Percentiles rank a stretch among this genome's conserved stretches.
Conservation (phyloP, 2,888 invertebrate genomes). For the Eupithecia abbreviata region DNA sequence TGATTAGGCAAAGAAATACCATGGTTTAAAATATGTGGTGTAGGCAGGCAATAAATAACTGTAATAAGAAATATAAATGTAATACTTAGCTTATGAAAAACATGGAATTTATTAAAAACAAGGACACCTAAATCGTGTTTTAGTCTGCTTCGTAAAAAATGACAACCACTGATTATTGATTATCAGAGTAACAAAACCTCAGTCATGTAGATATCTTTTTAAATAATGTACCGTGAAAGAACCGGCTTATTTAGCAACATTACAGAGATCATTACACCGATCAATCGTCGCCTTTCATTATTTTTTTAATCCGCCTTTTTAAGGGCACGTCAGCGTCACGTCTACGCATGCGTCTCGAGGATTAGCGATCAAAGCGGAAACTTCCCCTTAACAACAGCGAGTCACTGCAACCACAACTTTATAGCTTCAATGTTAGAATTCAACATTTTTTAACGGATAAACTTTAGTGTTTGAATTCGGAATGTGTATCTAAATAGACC, state of each 20-base stretch:
- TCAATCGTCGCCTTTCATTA: conserved; percentile 59
- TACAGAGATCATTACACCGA: conserved; percentile 54
- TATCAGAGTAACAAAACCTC: neutral
- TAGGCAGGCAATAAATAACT: no score
- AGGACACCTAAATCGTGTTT: neutral
- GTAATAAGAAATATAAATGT: neutral
- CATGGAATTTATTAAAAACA: neutral
- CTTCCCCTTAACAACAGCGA: conserved; percentile 65
- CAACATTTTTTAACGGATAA: conserved; percentile 38
- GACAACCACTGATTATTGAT: neutral
- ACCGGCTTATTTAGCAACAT: conserved; percentile 25
- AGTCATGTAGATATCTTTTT: conserved; percentile 3
- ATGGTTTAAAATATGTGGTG: neutral
- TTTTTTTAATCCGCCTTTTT: conserved; percentile 68
- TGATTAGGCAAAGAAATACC: neutral
- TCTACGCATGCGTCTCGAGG: conserved; percentile 69
- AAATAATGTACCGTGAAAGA: conserved; percentile 5
- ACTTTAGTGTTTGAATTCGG: conserved; percentile 44
- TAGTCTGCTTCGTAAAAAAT: neutral
- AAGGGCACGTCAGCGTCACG: conserved; percentile 64
- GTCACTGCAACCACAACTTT: conserved; percentile 60
- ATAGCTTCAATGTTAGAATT: conserved; percentile 49
- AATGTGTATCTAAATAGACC: conserved; percentile 47
- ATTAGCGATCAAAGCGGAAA: conserved; percentile 71
- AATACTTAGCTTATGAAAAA: neutral